Base-by-base conservation (phyloP, 2,113 vertebrate species). In the Aix galericulata region DNA sequence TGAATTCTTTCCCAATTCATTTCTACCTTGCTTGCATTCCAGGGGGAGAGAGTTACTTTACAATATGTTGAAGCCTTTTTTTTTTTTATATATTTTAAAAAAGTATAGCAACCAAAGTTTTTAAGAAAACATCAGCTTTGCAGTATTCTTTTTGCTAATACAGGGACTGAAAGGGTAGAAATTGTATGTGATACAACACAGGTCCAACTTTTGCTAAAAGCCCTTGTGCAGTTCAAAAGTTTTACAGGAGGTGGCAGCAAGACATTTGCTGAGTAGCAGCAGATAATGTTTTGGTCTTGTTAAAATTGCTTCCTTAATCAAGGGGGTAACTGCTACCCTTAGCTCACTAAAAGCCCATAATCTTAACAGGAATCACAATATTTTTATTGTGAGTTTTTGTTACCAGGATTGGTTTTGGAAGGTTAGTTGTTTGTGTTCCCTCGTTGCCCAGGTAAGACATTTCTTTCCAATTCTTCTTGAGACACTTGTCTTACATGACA, bases 201-300 rank as follows among this genome's bases (percentile, higher is more conserved):
- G 63, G 16, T 91, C 13, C 4, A 6, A 8, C 31, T 63, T 71
- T 8, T 71, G 44, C 83, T 32, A 2, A n/a, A 85, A 93, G 20
- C 40, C 32, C 16, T 25, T 15, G 44, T 92, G 94, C 56, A 86
- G 36, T 95, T 91, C 55, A 2, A 4, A 40, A 9, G 67, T n/a
- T 86, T 82, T 87, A 97, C 98, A 97, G 97, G 55, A 99, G 98
- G 75, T 98, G 98, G 98, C 98, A 97, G 95, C 94, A 96, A 40
- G 93, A 56, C 60, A 75, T 88, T 93, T 91, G 46, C 55, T 46
- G 66, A 95, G 71, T 32, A 46, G 48, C 67, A 78, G 1, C n/a
- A 13, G n/a, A 1, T 1, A 20, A 2, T 12, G 0, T 12, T 67
- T 69, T 4, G 5, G 16, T 55, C 67, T 55, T 38, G 32, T 79